Evolutionary conservation across 2,797 vertebrate species (phyloP).

Genomic region (Anolis apletophallus): DNA sequence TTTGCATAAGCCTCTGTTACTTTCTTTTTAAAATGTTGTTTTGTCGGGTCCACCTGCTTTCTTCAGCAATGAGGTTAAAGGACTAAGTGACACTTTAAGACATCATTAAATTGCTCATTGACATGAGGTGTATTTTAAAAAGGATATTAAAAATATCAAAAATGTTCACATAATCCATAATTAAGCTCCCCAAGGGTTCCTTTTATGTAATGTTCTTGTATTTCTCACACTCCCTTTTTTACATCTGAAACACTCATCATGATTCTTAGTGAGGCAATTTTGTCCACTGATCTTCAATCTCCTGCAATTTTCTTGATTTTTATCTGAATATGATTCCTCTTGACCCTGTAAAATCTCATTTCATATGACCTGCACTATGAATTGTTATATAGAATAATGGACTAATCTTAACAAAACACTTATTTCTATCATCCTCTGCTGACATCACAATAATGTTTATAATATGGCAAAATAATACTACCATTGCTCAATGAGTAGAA

Average conservation of each 20-base stretch:
- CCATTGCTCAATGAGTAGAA: neutral
- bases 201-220: neutral
- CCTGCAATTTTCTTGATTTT: constrained; percentile 17
- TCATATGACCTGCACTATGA: constrained; percentile 8
- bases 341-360: constrained; percentile 28
- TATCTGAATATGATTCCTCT: constrained; percentile 1
- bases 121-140: neutral
- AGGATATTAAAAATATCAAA: neutral
- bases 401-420: neutral
- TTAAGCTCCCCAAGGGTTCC: neutral
- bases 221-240: neutral
- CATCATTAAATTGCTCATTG: constrained; percentile 1
- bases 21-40: too few species aligned
- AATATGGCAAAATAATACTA: neutral
- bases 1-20: neutral
- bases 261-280: neutral
- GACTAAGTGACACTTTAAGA: constrained; percentile 6
- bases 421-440: constrained; percentile 11
- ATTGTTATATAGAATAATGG: neutral
- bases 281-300: neutral
- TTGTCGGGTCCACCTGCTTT: neutral
- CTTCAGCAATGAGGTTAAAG: neutral
- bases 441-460: neutral
- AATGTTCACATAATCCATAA: neutral
- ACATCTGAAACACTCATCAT: constrained; percentile 11